Percentiles rank a stretch among this genome's conserved stretches.
Evolutionary conservation across 2,113 vertebrate species (phyloP).

Genomic region (Daboia siamensis): DNA sequence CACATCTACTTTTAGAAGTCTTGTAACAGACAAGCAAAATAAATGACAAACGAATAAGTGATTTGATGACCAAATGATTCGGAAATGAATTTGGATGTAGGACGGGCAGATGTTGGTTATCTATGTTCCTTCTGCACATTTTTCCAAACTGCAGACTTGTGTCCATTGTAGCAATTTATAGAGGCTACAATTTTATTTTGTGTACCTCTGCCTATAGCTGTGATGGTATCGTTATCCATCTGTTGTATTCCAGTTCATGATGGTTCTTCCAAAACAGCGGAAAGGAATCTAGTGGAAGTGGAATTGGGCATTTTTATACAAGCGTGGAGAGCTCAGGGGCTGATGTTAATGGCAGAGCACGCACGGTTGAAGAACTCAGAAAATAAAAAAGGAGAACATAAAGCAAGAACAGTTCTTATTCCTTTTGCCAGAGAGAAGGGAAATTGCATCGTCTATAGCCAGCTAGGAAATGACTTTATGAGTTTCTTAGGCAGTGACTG

Average conservation of each 20-base stretch:
- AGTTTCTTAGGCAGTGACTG: neutral
- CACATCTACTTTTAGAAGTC: conserved; percentile 10
- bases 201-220: neutral
- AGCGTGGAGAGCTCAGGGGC: neutral
- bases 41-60: neutral
- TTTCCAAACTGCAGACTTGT: neutral
- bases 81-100: neutral
- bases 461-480: neutral
- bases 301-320: neutral
- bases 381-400: neutral
- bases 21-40: conserved; percentile 16
- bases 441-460: neutral
- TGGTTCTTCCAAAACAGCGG: neutral
- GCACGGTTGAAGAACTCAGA: neutral
- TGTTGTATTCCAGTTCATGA: neutral
- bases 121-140: neutral
- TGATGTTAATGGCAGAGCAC: neutral
- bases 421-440: neutral
- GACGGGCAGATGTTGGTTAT: neutral
- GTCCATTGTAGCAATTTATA: neutral
- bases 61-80: neutral
- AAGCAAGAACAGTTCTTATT: neutral
- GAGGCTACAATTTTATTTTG: neutral
- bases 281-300: neutral
- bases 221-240: neutral